These are phyloP conservation scores for Alosa sapidissima DNA, from an alignment of 2,797 vertebrate species.

Conservation along the genomic window DNA sequence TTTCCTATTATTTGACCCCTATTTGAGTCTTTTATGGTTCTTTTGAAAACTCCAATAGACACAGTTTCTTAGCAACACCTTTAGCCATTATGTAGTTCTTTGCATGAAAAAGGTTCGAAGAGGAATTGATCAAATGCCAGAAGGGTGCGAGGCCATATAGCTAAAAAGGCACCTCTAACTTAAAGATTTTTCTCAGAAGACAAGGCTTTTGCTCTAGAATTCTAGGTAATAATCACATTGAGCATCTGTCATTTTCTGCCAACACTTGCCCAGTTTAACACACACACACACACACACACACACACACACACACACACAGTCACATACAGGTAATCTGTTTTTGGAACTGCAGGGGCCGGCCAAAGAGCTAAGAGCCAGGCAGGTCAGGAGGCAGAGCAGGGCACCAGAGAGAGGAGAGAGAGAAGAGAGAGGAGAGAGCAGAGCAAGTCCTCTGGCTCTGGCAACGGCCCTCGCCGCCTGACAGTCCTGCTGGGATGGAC, in stretches of 20 bases:
- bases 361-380: neutral
- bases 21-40: neutral
- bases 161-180: neutral
- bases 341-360: neutral
- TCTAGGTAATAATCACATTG: neutral
- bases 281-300: neutral
- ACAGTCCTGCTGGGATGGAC: fast-evolving
- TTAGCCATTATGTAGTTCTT: neutral
- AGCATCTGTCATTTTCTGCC: neutral
- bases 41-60: neutral
- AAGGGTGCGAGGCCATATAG: neutral
- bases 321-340: neutral
- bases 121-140: neutral
- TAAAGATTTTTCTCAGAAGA: neutral
- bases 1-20: neutral
- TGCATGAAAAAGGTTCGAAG: neutral
- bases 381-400: neutral
- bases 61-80: neutral
- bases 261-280: neutral
- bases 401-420: slow-evolving; percentile 3
- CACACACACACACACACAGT: neutral
- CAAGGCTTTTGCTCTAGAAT: neutral
- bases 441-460: neutral
- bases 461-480: neutral
- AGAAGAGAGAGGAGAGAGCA: neutral